Evolutionary conservation across 1,140 invertebrate species (phyloP).

Genomic region (Octopus bimaculoides): DNA sequence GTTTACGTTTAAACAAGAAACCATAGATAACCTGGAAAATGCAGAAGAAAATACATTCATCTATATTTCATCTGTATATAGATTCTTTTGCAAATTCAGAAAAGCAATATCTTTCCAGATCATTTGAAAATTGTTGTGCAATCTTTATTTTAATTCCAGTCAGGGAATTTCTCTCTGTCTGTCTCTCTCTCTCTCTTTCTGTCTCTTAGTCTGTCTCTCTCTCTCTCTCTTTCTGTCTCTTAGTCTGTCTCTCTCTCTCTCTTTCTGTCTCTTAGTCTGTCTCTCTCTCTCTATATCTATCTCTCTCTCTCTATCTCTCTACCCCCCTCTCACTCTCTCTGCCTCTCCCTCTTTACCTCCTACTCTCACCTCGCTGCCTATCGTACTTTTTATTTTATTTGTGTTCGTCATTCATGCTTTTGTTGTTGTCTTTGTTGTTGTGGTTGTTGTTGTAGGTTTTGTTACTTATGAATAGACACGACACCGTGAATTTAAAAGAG

Average conservation of each 20-base stretch:
- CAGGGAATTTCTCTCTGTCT: not conserved
- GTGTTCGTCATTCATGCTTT: not conserved
- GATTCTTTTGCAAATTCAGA: too few relatives aligned
- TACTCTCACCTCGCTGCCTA: not conserved
- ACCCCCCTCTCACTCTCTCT: not conserved
- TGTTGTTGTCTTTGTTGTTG: too few relatives aligned
- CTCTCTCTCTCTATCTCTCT: not conserved
- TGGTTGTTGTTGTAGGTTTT: too few relatives aligned
- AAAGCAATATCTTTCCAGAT: too few relatives aligned
- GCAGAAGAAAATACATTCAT: too few relatives aligned
- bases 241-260: not conserved
- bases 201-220: not conserved
- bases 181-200: conserved; percentile 8
- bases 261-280: not conserved
- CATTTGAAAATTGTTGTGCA: too few relatives aligned
- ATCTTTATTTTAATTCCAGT: not conserved
- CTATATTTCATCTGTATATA: too few relatives aligned
- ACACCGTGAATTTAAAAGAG: too few relatives aligned
- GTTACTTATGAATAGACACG: too few relatives aligned
- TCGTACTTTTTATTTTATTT: not conserved
- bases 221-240: not conserved
- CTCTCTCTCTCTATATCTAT: conserved; percentile 1
- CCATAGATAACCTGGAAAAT: too few relatives aligned
- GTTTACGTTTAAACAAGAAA: too few relatives aligned
- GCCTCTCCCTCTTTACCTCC: not conserved